These are phyloP conservation scores for Zeugodacus cucurbitae DNA, from an alignment of 1,140 invertebrate genomes.

Conservation along the genomic window DNA sequence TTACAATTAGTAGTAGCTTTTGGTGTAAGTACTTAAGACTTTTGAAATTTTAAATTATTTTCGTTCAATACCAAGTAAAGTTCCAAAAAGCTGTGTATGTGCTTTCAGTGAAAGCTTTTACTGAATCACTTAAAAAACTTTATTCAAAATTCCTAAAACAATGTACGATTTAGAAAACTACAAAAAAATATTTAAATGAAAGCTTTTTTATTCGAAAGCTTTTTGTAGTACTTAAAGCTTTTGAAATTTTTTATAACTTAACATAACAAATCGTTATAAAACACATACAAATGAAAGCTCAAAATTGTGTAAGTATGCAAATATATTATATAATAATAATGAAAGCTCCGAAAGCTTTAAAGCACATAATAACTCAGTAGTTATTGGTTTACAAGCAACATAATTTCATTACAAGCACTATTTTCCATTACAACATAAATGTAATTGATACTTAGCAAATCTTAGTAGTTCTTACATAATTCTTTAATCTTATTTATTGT, in stretches of 20 bases:
- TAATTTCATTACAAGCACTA: not conserved
- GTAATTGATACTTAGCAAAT: not conserved
- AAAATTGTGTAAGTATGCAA: not conserved
- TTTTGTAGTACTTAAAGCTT: not conserved
- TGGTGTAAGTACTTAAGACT: no score
- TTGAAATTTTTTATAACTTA: not conserved
- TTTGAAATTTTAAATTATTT: no score
- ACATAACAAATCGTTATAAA: no score
- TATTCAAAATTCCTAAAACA: no score
- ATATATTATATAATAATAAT: not conserved
- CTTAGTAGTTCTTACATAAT: constrained; percentile 9
- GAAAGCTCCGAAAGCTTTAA: constrained; percentile 1
- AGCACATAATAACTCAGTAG: not conserved
- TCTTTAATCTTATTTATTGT: not conserved
- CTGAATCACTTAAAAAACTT: no score
- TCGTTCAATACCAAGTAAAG: no score
- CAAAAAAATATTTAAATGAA: no score
- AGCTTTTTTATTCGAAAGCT: not conserved
- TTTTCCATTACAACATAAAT: not conserved
- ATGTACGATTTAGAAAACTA: no score
- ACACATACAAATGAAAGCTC: not conserved
- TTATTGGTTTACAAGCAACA: not conserved
- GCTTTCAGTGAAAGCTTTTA: no score
- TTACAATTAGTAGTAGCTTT: not conserved
- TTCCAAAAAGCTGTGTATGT: no score